Percentiles rank a stretch among this genome's conserved stretches.
These are phyloP conservation scores for Lagopus muta DNA, from an alignment of 2,113 vertebrate species.

Conservation along the genomic window DNA sequence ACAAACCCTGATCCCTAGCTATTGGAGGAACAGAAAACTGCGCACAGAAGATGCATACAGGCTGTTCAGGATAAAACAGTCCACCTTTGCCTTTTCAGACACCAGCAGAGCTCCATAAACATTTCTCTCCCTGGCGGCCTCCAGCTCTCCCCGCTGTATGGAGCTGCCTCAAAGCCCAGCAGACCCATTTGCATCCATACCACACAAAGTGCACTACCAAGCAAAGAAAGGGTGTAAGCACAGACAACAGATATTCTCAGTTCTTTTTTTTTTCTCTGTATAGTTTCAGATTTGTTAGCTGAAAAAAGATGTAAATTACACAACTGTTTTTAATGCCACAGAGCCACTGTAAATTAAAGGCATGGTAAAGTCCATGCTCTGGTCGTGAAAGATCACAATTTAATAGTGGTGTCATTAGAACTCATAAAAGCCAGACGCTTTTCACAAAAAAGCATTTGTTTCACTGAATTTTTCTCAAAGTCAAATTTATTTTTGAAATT, in stretches of 20 bases:
- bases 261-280: background rate
- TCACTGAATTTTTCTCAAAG: background rate
- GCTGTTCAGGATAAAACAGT: background rate
- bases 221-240: background rate
- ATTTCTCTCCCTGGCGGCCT: background rate
- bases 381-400: background rate
- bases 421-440: background rate
- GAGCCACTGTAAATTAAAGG: background rate
- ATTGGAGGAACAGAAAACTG: background rate
- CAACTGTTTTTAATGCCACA: background rate
- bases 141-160: background rate
- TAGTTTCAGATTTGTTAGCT: background rate
- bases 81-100: background rate
- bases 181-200: background rate
- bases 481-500: background rate
- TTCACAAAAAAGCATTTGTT: background rate
- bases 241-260: background rate
- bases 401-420: background rate
- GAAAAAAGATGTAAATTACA: background rate
- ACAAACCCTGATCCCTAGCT: fast-evolving
- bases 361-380: background rate
- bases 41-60: background rate
- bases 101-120: background rate
- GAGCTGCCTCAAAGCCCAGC: background rate
- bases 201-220: background rate